Evolutionary conservation across 2,888 invertebrate genomes (phyloP).

Genomic region (Emmelina monodactyla): DNA sequence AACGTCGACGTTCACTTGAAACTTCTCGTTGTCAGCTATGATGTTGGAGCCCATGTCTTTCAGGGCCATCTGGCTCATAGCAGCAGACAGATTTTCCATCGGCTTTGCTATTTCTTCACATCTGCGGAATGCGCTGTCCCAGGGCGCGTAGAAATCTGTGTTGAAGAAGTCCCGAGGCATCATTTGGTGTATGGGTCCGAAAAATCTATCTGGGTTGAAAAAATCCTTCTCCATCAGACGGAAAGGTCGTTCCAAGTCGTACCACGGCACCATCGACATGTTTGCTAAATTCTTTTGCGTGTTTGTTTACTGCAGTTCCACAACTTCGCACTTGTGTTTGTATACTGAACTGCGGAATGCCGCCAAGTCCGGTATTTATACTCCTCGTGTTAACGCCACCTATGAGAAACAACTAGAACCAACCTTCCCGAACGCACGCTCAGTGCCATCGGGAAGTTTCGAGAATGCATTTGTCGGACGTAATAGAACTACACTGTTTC

Average conservation of each 20-base stretch:
- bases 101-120: slow-evolving; percentile 28
- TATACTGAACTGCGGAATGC: too few relatives aligned
- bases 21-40: slow-evolving; percentile 59
- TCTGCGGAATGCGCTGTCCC: slow-evolving; percentile 22
- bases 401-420: too few relatives aligned
- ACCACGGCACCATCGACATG: slow-evolving; percentile 42
- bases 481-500: too few relatives aligned
- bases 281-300: too few relatives aligned
- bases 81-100: slow-evolving; percentile 33
- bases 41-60: slow-evolving; percentile 50
- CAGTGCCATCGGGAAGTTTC: too few relatives aligned
- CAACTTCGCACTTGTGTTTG: too few relatives aligned
- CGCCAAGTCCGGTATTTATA: too few relatives aligned
- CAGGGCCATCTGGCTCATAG: slow-evolving; percentile 41
- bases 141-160: slow-evolving; percentile 22
- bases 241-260: slow-evolving; percentile 37
- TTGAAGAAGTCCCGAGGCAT: slow-evolving; percentile 19
- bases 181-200: slow-evolving; percentile 23
- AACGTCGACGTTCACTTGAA: slow-evolving; percentile 77
- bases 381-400: too few relatives aligned
- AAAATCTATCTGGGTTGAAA: slow-evolving; percentile 22
- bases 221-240: slow-evolving; percentile 42
- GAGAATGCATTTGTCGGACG: too few relatives aligned
- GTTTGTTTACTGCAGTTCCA: too few relatives aligned
- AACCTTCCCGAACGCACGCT: too few relatives aligned